Base-by-base conservation (phyloP, 2,113 vertebrate genomes). In the Tupaia tana region DNA sequence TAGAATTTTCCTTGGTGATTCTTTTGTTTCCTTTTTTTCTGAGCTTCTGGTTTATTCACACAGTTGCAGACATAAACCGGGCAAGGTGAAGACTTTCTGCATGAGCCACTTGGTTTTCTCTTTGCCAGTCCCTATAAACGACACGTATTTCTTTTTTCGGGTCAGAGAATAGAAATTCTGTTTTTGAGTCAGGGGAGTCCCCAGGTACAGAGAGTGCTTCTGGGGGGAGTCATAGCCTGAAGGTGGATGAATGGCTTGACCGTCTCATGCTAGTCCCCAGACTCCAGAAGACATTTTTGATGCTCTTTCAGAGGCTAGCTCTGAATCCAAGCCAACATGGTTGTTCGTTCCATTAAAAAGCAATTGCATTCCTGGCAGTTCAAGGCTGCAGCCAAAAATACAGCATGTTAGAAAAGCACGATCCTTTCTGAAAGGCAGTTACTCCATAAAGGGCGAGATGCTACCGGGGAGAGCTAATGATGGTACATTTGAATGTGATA, bases 321-420 rank as follows among this genome's bases (percentile, higher is more conserved):
- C 63, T 86, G 93, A 95, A 69, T 73, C 83, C 67, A 71, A 77
- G 92, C 90, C 97, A 94, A 24, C 61, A 9, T 58, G 70, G 69
- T 69, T 84, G 75, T 93, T 94, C 88, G 64, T 86, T 92, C 94
- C 97, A 95, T 97, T 94, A 97, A 96, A 97, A 98, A 95, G 87
- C 91, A 94, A 29, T 96, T 89, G 95, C 95, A 87, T 92, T 94
- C 96, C 88, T 91, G 89, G 96, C 94, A 93, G 95, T 89, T 94
- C 70, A 31, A 70, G 63, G 73, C 79, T 89, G 61, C n/a, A 79
- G 94, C 95, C 95, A 95, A 90, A 95, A 96, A 90, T 93, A 79
- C 90, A 93, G 52, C 88, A 20, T 94, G 92, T 91, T 90, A 93
- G 75, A 88, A 92, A 96, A 81, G 52, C 89, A 25, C 25, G 27